phyloP scores from a whole-genome alignment of 2,113 vertebrate genomes.

The Plectropomus leopardus region DNA sequence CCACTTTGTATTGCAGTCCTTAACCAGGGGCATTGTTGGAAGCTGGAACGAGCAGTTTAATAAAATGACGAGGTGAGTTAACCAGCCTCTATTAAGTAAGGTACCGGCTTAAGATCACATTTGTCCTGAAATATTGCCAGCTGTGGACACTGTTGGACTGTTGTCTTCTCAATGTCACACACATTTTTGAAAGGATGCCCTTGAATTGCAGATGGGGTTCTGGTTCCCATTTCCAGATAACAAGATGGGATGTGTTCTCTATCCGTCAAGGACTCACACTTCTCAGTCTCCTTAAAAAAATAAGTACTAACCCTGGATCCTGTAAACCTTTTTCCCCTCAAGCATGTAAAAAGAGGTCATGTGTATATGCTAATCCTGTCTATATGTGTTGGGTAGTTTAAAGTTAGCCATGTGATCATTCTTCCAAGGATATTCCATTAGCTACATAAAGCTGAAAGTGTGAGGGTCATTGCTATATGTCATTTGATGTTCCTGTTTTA shows the following conservation, averaged over 20 bases:
- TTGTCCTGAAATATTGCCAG: background rate
- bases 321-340: background rate
- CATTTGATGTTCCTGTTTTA: background rate
- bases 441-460: background rate
- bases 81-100: background rate
- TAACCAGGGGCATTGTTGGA: background rate
- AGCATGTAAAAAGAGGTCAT: background rate
- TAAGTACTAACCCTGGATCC: background rate
- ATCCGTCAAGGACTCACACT: background rate
- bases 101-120: background rate
- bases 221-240: conserved; percentile 1
- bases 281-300: background rate
- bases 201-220: background rate
- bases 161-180: background rate
- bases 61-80: background rate
- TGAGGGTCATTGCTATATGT: background rate
- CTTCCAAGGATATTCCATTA: background rate
- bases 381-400: background rate
- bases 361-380: background rate
- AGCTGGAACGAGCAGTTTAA: background rate
- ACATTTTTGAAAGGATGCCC: background rate
- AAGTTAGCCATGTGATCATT: background rate
- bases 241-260: background rate
- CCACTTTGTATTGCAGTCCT: too few species aligned
- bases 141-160: background rate